Percentiles rank a stretch among this genome's conserved stretches.
These are phyloP conservation scores for Drosophila lacertosa DNA, from an alignment of 1,140 invertebrate species.

Conservation along the genomic window DNA sequence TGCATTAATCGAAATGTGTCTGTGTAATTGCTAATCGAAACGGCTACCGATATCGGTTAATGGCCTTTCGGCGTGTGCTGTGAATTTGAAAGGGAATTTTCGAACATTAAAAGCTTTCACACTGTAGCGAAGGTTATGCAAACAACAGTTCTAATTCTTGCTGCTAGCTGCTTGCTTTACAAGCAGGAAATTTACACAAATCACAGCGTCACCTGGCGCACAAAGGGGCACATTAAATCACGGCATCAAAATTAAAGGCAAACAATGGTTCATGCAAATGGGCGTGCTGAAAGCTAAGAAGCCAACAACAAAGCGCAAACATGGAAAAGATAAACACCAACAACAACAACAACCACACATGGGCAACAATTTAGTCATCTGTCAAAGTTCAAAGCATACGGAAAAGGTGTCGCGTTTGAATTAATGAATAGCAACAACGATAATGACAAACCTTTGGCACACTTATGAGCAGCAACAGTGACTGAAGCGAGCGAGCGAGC, in stretches of 20 bases:
- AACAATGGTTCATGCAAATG: conserved; percentile 49
- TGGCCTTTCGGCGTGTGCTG: conserved; percentile 16
- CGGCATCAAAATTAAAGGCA: conserved; percentile 33
- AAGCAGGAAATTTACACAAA: conserved; percentile 75
- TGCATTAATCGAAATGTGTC: conserved; percentile 15
- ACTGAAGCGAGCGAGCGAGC: conserved; percentile 35
- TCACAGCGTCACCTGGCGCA: conserved; percentile 36
- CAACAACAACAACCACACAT: conserved; percentile 31
- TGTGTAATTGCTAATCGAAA: conserved; percentile 11
- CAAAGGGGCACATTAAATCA: conserved; percentile 49
- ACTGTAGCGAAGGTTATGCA: conserved; percentile 60
- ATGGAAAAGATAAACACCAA: conserved; percentile 22
- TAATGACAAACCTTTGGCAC: conserved; percentile 51
- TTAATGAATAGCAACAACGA: conserved; percentile 68
- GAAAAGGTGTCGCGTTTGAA: conserved; percentile 75
- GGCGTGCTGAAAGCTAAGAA: conserved; percentile 33
- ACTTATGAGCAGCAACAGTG: conserved; percentile 17
- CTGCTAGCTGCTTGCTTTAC: conserved; percentile 25
- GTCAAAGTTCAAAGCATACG: conserved; percentile 66
- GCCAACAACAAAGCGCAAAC: conserved; percentile 39
- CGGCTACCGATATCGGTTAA: conserved; percentile 21
- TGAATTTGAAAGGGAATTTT: conserved; percentile 44
- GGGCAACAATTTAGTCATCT: conserved; percentile 42
- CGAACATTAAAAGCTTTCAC: conserved; percentile 46
- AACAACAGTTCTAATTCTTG: conserved; percentile 52